Percentiles rank a stretch among this genome's conserved stretches.
Conservation (phyloP, 2,113 vertebrate species). For the Apaloderma vittatum region DNA sequence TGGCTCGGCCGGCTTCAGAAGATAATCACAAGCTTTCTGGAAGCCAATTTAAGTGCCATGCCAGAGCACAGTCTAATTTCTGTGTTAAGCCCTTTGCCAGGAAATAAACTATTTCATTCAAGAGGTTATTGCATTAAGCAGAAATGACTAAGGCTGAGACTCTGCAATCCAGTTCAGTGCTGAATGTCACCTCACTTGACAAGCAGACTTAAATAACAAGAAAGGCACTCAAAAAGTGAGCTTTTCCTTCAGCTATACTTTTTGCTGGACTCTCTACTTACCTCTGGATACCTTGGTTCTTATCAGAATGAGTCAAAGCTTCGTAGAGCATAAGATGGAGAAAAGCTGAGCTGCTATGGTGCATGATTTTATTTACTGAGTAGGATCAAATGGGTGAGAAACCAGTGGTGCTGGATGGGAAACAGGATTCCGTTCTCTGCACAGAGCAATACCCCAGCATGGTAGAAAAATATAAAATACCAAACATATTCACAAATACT, state of each 20-base stretch:
- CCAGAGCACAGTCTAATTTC: constrained; percentile 58
- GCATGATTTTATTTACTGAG: neutral
- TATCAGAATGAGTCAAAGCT: constrained; percentile 23
- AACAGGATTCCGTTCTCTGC: neutral
- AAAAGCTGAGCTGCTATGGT: neutral
- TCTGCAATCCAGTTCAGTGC: constrained; percentile 19
- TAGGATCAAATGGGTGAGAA: neutral
- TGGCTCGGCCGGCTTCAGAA: constrained; percentile 38
- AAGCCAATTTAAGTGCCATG: constrained; percentile 59
- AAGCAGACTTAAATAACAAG: constrained; percentile 39
- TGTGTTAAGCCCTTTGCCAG: constrained; percentile 58
- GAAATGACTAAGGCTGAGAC: constrained; percentile 47
- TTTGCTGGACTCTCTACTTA: constrained; percentile 1
- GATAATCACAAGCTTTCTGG: constrained; percentile 64
- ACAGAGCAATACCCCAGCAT: neutral
- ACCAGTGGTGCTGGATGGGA: neutral
- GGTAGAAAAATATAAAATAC: neutral
- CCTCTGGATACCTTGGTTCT: constrained; percentile 11
- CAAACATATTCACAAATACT: neutral
- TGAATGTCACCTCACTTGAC: constrained; percentile 46
- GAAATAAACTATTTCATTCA: constrained; percentile 70
- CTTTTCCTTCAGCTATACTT: constrained; percentile 20
- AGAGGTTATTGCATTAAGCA: constrained; percentile 63
- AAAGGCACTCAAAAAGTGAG: constrained; percentile 11
- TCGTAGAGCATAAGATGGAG: neutral